These are phyloP conservation scores for Apogon hyalosoma DNA, from an alignment of 2,797 vertebrate species.

Conservation along the genomic window DNA sequence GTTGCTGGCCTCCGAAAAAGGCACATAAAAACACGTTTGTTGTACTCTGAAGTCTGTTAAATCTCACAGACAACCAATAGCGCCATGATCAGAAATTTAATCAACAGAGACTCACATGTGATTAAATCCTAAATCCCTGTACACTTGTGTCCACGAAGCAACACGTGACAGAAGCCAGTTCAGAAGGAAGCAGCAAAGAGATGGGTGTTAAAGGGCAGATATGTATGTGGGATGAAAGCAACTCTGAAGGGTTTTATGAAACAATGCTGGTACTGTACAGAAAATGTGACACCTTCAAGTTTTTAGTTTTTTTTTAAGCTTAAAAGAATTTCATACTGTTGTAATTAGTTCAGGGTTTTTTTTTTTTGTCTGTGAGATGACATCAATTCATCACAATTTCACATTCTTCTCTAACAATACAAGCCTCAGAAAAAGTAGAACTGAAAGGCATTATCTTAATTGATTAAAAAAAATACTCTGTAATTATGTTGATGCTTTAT, in stretches of 20 bases:
- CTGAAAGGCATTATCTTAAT: too few relatives aligned
- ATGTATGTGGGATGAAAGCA: neutral
- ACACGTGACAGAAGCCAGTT: neutral
- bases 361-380: neutral
- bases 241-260: neutral
- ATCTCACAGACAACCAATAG: neutral
- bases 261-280: neutral
- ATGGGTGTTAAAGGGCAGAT: neutral
- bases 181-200: neutral
- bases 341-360: too few relatives aligned
- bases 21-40: neutral
- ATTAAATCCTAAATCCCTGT: slow-evolving; percentile 31
- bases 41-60: neutral
- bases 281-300: neutral
- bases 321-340: neutral
- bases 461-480: too few relatives aligned
- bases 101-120: slow-evolving; percentile 35
- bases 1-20: neutral
- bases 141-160: neutral
- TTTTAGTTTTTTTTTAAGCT: neutral
- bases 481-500: too few relatives aligned
- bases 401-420: neutral
- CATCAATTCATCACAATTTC: neutral
- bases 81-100: slow-evolving; percentile 36
- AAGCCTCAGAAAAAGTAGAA: too few relatives aligned